A percentile compares a stretch with the other conserved stretches of the same genome.
phyloP scores from a whole-genome alignment of 92 coral and sea anemone genomes.

The Parazoanthus atlanticus region DNA sequence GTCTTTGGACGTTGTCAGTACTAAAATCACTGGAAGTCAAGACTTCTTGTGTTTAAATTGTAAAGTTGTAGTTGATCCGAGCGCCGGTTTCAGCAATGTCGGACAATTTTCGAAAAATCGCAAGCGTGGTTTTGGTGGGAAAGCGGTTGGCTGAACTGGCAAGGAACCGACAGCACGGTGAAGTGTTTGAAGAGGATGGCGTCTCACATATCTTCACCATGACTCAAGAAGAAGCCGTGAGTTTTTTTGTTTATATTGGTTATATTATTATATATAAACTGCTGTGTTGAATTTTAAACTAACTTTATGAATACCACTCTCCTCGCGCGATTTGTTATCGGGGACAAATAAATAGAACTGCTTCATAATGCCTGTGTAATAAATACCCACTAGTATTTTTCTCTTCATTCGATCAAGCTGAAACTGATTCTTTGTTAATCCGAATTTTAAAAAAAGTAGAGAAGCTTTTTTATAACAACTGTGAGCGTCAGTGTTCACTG shows the following conservation, averaged over 20 bases:
- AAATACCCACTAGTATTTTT: no score
- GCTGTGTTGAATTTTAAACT: background rate
- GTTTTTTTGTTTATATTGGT: background rate
- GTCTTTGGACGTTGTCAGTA: background rate
- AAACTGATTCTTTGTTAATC: background rate
- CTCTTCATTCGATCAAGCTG: background rate
- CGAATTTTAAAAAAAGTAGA: background rate
- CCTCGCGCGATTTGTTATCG: background rate
- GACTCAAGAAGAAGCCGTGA: conserved; percentile 32
- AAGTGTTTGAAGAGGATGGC: conserved; percentile 39
- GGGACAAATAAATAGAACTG: background rate
- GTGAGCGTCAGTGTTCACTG: background rate
- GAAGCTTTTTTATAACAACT: background rate
- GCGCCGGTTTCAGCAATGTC: conserved; percentile 9
- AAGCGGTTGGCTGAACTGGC: conserved; percentile 40
- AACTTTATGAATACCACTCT: background rate
- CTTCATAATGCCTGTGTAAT: background rate
- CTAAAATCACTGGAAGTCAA: background rate
- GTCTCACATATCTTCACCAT: conserved; percentile 39
- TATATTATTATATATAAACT: background rate
- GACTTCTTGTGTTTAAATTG: conserved; percentile 3
- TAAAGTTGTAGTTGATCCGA: background rate
- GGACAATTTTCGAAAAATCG: conserved; percentile 36
- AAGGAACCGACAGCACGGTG: conserved; percentile 23
- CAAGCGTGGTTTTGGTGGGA: conserved; percentile 36